Evolutionary conservation across 2,113 vertebrate genomes (phyloP).

Genomic region (Halichoerus grypus): DNA sequence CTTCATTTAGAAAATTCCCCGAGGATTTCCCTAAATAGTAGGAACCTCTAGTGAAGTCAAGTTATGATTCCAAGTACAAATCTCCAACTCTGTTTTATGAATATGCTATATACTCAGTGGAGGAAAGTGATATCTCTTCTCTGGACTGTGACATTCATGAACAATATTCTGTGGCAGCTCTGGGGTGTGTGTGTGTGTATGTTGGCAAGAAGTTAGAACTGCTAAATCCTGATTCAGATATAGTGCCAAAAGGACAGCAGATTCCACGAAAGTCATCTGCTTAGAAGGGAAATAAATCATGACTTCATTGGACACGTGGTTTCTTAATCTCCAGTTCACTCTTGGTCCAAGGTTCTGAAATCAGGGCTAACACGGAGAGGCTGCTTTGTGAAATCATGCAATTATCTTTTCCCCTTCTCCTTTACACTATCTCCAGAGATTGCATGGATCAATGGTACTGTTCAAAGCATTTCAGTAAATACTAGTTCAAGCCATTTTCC

Average conservation of each 20-base stretch:
- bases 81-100: neutral
- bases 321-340: conserved; percentile 6
- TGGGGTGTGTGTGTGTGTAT: neutral
- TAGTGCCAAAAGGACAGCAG: conserved; percentile 43
- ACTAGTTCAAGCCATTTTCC: conserved; percentile 49
- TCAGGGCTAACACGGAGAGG: neutral
- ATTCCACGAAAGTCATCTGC: conserved; percentile 37
- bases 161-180: neutral
- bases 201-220: conserved; percentile 35
- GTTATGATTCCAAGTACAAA: conserved; percentile 20
- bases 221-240: neutral
- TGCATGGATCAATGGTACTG: conserved; percentile 54
- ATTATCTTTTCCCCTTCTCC: conserved; percentile 41
- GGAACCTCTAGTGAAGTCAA: conserved; percentile 38
- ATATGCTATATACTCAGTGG: neutral
- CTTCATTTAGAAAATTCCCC: neutral
- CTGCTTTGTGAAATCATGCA: neutral
- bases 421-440: conserved; percentile 50
- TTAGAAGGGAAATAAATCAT: conserved; percentile 59
- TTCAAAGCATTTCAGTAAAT: conserved; percentile 73
- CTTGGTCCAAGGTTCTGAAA: conserved; percentile 65
- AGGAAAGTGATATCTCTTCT: neutral
- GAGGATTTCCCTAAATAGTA: neutral
- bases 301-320: conserved; percentile 8
- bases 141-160: neutral